Conservation (phyloP, 2,113 vertebrate species). For the Mustelus asterias region DNA sequence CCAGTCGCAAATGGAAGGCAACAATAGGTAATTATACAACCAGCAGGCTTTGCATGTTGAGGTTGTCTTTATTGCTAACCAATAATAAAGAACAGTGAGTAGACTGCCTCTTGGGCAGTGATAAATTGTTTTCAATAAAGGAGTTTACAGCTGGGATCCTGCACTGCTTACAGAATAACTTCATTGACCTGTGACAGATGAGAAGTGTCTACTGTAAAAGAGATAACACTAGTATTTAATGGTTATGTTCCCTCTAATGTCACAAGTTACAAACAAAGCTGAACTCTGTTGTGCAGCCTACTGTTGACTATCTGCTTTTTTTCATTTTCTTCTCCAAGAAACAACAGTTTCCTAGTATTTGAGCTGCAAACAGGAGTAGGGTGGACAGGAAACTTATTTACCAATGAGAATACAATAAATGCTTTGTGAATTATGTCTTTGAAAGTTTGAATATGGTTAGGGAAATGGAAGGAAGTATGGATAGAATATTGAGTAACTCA, state of each 20-base stretch:
- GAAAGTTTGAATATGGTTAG: not conserved
- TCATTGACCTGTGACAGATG: conserved; percentile 13
- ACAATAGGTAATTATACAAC: not conserved
- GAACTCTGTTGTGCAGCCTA: not conserved
- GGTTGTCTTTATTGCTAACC: not conserved
- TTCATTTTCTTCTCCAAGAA: not conserved
- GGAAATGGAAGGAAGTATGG: not conserved
- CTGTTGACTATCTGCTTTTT: not conserved
- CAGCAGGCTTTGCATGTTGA: not conserved
- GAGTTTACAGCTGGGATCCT: not conserved
- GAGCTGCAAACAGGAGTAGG: not conserved
- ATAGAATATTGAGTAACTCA: not conserved
- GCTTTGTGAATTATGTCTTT: not conserved
- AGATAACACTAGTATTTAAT: not conserved
- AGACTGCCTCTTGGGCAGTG: not conserved
- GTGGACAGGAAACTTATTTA: not conserved
- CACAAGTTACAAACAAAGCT: conserved; percentile 12
- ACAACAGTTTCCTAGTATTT: not conserved
- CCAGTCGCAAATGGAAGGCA: not conserved
- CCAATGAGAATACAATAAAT: not conserved
- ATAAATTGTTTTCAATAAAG: not conserved
- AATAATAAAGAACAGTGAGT: not conserved
- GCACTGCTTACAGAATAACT: not conserved
- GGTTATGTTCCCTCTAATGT: not conserved
- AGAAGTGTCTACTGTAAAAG: not conserved